Base-by-base conservation (phyloP, 2,888 invertebrate genomes). In the Caenorhabditis wallacei region DNA sequence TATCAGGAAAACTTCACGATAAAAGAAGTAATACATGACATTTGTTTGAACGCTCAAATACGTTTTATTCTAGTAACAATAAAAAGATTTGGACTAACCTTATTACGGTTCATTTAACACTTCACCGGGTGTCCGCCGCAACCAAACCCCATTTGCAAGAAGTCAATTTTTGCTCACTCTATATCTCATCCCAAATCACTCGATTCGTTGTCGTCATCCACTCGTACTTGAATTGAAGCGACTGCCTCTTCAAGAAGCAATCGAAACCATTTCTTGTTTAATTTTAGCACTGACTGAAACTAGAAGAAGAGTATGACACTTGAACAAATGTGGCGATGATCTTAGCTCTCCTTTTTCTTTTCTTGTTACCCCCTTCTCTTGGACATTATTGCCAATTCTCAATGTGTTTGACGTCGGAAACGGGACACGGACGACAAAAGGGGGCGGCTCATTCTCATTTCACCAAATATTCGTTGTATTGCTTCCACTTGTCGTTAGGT, bases 331-430 rank as follows among this genome's bases (percentile, higher is more conserved):
- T 66, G 57, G 30, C 63, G 26, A 75, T 75, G 57, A 48, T 43
- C 56, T 74, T 46, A 37, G 51, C 57, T 18, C 35, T 20, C 20
- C 61, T 61, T 48, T 10, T 59, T 18, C 51, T 48, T 48, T 48
- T 48, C 56, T 54, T 64, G n/a, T 43, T 57, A 57, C 54, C 69
- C 40, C 69, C 30, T n/a, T n/a, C n/a, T 54, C 30, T 26, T 18
- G 61, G 68, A 78, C 78, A 69, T 69, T 78, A 78, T 78, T 78
- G 78, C 78, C 78, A 78, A 78, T 78, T 78, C 78, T 69, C 53
- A 63, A 78, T 78, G 78, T 78, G 78, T 78, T 78, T 78, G 78
- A 78, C 78, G 78, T 78, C 78, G 78, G 69, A 78, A 69, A 61
- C 69, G 61, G 69, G 66, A 30, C 51, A 51, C 20, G 35, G 18